Conservation (phyloP, 2,888 invertebrate genomes). For the Bugula neritina region DNA sequence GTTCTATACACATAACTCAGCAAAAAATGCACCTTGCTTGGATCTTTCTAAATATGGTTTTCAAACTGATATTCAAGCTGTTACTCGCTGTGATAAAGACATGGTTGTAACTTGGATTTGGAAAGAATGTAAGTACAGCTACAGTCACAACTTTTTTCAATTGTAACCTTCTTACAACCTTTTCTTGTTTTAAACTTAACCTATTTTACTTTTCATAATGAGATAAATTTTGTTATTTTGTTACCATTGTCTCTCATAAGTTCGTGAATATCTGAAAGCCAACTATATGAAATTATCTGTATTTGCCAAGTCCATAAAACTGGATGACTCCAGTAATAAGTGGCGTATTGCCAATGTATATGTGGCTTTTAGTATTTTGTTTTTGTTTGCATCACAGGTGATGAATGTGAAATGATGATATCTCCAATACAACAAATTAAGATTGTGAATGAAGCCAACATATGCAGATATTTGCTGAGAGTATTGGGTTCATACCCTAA, state of each 20-base stretch:
- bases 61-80: conserved; percentile 30
- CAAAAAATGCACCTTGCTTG: conserved; percentile 51
- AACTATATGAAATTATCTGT: too few species aligned
- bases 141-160: too few species aligned
- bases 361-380: background rate
- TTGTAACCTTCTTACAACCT: too few species aligned
- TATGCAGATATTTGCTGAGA: conserved; percentile 65
- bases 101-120: conserved; percentile 67
- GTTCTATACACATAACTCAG: conserved; percentile 64
- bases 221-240: too few species aligned
- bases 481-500: conserved; percentile 59
- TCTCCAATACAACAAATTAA: conserved; percentile 59
- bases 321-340: too few species aligned
- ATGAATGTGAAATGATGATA: conserved; percentile 55
- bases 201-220: too few species aligned
- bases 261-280: too few species aligned
- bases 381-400: background rate
- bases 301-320: too few species aligned
- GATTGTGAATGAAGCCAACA: conserved; percentile 68
- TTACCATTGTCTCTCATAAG: too few species aligned
- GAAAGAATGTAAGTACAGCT: conserved; percentile 63
- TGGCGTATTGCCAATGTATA: too few species aligned
- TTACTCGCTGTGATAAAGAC: conserved; percentile 47
- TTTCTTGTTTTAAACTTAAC: too few species aligned
- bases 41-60: conserved; percentile 32